Percentiles rank a stretch among this genome's conserved stretches.
Conservation (phyloP, 1,140 invertebrate species). For the Cecropterus lyciades region DNA sequence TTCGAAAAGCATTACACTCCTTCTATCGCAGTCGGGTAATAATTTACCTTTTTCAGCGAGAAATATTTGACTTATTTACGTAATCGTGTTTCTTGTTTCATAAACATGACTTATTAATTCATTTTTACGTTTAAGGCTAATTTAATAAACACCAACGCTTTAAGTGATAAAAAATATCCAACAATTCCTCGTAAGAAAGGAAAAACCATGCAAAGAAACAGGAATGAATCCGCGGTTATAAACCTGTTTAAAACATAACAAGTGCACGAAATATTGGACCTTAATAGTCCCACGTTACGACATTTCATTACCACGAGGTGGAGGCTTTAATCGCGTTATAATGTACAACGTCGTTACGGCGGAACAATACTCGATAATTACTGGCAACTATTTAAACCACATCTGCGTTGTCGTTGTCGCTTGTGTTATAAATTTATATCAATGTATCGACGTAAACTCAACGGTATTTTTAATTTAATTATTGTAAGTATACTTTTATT, state of each 20-base stretch:
- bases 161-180: not conserved
- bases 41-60: no score
- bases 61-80: no score
- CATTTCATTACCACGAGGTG: not conserved
- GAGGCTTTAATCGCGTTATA: not conserved
- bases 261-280: not conserved
- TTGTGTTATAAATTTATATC: no score
- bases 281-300: not conserved
- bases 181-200: not conserved
- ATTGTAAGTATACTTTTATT: no score
- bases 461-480: no score
- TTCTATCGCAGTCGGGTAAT: no score
- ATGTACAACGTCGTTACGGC: not conserved
- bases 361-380: slow-evolving; percentile 1
- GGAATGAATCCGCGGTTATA: not conserved
- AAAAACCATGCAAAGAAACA: not conserved
- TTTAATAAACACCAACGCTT: no score
- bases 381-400: not conserved
- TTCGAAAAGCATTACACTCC: no score
- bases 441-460: no score
- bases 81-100: no score
- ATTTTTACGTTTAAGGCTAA: no score
- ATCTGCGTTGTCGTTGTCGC: not conserved
- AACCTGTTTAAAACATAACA: not conserved
- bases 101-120: no score